These are phyloP conservation scores for Periophthalmodon schlosseri DNA, from an alignment of 2,113 vertebrate species.

Conservation along the genomic window DNA sequence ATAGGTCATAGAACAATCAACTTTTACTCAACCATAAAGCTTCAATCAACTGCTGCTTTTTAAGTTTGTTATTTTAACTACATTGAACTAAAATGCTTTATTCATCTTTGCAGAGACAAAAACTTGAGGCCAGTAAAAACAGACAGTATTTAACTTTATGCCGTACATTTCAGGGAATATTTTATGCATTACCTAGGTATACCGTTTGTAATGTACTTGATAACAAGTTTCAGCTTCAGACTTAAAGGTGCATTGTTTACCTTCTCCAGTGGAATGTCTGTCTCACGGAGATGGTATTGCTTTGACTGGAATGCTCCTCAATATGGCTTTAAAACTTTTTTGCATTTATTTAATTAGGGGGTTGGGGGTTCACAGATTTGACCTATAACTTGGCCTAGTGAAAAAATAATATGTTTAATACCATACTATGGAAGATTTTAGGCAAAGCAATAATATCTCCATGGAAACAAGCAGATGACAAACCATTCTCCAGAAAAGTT, in stretches of 20 bases:
- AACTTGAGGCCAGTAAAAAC: not conserved
- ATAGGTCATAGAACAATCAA: not conserved
- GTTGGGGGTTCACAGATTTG: too few species aligned
- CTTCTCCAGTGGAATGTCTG: not conserved
- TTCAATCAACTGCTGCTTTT: not conserved
- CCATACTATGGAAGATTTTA: not conserved
- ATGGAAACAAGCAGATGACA: too few species aligned
- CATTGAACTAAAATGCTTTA: not conserved
- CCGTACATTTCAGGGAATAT: not conserved
- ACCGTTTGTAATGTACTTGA: not conserved
- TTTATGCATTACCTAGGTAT: not conserved
- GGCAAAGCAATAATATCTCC: not conserved
- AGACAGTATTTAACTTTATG: not conserved
- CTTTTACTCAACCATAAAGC: not conserved
- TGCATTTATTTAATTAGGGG: not conserved
- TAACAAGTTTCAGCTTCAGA: not conserved
- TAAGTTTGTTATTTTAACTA: not conserved
- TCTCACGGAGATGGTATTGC: too few species aligned
- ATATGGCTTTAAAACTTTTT: too few species aligned
- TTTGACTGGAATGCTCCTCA: too few species aligned
- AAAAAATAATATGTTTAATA: too few species aligned
- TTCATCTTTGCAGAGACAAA: not conserved
- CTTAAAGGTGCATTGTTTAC: not conserved
- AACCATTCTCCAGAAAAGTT: too few species aligned
- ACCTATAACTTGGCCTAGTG: too few species aligned